phyloP scores from a whole-genome alignment of 2,113 vertebrate species.

The Grammomys surdaster region DNA sequence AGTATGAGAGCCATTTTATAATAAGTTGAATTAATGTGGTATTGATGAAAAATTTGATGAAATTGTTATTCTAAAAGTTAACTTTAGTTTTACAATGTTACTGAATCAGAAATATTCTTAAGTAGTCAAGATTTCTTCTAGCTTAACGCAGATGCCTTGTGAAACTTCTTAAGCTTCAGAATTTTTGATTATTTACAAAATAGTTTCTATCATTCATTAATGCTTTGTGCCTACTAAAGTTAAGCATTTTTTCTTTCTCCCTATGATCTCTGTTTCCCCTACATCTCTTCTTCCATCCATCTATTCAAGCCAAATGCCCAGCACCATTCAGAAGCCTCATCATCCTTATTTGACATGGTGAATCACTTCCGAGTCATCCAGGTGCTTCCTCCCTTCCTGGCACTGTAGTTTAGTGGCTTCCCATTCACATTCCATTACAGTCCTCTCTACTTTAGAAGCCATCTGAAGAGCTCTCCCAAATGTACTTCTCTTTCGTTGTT shows the following conservation, averaged over 20 bases:
- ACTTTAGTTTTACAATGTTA: background rate
- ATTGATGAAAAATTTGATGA: background rate
- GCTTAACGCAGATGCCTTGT: slow-evolving; percentile 47
- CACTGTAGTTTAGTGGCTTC: background rate
- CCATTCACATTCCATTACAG: background rate
- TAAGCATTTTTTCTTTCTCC: background rate
- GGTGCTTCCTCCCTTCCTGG: background rate
- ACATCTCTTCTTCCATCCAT: background rate
- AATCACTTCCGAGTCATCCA: background rate
- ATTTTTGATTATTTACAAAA: slow-evolving; percentile 7
- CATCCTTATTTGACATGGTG: background rate
- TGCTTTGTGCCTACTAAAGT: background rate
- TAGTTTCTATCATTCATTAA: background rate
- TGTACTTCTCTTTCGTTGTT: background rate
- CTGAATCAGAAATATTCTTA: slow-evolving; percentile 41
- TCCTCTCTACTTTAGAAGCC: background rate
- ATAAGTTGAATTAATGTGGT: slow-evolving; percentile 81
- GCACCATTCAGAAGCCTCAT: background rate
- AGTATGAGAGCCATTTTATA: slow-evolving; percentile 69
- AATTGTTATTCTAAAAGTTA: background rate
- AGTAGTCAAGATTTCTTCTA: slow-evolving; percentile 64
- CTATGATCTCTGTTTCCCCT: background rate
- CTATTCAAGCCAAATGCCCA: background rate
- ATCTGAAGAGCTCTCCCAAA: background rate
- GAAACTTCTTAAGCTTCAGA: slow-evolving; percentile 7